A percentile compares a stretch with the other conserved stretches of the same genome.
These are phyloP conservation scores for Lates japonicus DNA, from an alignment of 2,797 vertebrate species.

Conservation along the genomic window DNA sequence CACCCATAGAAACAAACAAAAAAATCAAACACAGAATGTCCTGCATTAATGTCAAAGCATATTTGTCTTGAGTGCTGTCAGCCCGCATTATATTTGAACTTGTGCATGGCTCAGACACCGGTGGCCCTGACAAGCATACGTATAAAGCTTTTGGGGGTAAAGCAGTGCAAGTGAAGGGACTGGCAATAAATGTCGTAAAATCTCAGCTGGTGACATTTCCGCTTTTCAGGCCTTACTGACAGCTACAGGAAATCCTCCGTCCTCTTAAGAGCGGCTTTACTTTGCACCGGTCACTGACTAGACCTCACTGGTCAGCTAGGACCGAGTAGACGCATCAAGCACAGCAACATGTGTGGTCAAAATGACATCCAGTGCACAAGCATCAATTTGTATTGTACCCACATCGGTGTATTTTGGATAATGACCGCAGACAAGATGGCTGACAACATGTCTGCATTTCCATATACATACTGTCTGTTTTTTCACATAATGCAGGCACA, in stretches of 20 bases:
- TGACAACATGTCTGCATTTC: constrained; percentile 42
- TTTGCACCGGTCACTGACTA: neutral
- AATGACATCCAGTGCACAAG: neutral
- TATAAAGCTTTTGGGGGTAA: constrained; percentile 22
- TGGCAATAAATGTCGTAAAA: constrained; percentile 39
- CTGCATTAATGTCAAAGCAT: constrained; percentile 49
- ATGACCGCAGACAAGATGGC: constrained; percentile 52
- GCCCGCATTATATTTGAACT: constrained; percentile 44
- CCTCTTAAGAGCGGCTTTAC: constrained; percentile 39
- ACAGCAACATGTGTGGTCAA: constrained; percentile 14
- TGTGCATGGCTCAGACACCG: constrained; percentile 18
- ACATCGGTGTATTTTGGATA: constrained; percentile 38
- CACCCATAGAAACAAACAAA: constrained; percentile 3
- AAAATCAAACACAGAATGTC: constrained; percentile 20
- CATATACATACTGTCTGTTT: neutral
- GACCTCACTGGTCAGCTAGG: constrained; percentile 1
- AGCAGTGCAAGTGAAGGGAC: constrained; percentile 10
- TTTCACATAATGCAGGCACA: constrained; percentile 32
- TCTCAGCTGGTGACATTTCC: constrained; percentile 53
- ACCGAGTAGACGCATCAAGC: constrained; percentile 12
- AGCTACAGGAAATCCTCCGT: constrained; percentile 60
- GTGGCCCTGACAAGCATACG: constrained; percentile 22
- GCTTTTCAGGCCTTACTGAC: constrained; percentile 41
- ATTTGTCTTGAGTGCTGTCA: constrained; percentile 54
- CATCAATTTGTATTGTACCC: constrained; percentile 29